phyloP scores from a whole-genome alignment of 2,797 vertebrate genomes.

The Mormyrops attenuatus region DNA sequence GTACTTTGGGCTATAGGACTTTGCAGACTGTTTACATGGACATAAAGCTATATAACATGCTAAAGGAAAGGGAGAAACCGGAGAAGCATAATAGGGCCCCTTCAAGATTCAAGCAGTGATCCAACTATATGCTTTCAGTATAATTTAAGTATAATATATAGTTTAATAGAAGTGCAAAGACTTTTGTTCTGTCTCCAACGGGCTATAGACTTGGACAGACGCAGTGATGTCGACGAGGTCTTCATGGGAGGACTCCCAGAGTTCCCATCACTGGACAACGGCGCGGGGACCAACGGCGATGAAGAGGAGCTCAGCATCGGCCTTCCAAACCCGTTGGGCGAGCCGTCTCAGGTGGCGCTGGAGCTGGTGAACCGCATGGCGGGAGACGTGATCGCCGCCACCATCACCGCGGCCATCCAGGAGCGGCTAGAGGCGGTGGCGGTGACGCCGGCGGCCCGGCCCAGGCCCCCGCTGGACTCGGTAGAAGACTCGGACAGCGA shows the following conservation, averaged over 20 bases:
- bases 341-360: conserved; percentile 53
- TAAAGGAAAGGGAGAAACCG: not conserved
- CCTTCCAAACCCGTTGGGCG: conserved; percentile 42
- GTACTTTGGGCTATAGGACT: not conserved
- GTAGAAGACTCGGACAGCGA: conserved; percentile 85
- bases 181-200: not conserved
- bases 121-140: not conserved
- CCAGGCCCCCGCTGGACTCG: conserved; percentile 49
- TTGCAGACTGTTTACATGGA: not conserved
- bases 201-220: conserved; percentile 77
- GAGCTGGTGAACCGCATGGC: conserved; percentile 75
- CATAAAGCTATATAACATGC: not conserved
- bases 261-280: conserved; percentile 87
- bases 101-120: not conserved
- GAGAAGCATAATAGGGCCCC: not conserved
- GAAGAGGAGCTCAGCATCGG: conserved; percentile 79
- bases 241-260: conserved; percentile 78
- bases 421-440: conserved; percentile 68
- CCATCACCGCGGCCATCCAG: conserved; percentile 80
- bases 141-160: not conserved
- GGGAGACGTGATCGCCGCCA: conserved; percentile 71
- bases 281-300: conserved; percentile 72
- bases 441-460: conserved; percentile 20
- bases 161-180: not conserved
- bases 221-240: conserved; percentile 74